Percentiles rank a stretch among this genome's conserved stretches.
Conservation (phyloP, 2,113 vertebrate species). For the Okapia johnstoni region DNA sequence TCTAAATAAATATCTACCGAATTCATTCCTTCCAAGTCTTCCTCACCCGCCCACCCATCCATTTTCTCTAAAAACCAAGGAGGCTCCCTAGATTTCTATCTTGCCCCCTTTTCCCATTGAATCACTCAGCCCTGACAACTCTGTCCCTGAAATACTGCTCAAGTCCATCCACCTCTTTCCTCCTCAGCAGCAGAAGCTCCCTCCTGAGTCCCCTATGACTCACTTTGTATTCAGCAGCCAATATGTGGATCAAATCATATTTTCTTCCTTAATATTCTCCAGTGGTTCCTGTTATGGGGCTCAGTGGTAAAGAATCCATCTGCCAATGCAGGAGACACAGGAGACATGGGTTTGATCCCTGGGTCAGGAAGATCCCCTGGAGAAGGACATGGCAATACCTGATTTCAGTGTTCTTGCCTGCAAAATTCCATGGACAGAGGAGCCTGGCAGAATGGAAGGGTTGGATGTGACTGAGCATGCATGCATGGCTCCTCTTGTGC, state of each 20-base stretch:
- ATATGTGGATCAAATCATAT: neutral
- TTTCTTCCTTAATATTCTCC: neutral
- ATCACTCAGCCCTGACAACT: neutral
- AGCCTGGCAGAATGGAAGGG: neutral
- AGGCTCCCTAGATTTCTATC: too few relatives aligned
- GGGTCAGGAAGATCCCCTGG: neutral
- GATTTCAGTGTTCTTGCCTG: neutral
- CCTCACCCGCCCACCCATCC: rapidly evolving
- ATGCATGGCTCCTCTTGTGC: neutral
- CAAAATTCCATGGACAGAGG: neutral
- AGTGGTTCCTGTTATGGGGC: neutral
- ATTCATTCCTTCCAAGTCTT: neutral
- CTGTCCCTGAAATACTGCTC: neutral
- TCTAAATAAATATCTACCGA: neutral
- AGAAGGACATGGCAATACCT: neutral
- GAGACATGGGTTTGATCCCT: neutral
- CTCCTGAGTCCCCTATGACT: rapidly evolving
- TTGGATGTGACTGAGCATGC: neutral
- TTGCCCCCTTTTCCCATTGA: neutral
- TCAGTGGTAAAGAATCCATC: neutral
- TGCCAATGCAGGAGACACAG: neutral
- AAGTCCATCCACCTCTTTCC: neutral
- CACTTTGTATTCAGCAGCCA: neutral
- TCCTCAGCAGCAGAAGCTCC: neutral
- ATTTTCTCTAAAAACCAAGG: neutral